Evolutionary conservation across 1,140 invertebrate genomes (phyloP).

Genomic region (Trigoniulus corallinus): DNA sequence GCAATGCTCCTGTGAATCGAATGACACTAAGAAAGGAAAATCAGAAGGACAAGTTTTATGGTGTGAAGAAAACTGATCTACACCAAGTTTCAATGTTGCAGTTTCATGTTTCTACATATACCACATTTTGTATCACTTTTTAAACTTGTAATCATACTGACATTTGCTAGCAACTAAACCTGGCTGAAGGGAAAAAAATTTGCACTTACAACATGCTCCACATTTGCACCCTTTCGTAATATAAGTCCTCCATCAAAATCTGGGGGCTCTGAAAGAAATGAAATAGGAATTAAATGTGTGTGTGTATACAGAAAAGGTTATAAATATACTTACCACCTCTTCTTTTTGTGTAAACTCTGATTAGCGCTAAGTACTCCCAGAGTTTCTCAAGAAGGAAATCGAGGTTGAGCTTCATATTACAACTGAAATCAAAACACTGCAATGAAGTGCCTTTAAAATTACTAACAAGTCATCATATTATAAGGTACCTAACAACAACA

Average conservation of each 20-base stretch:
- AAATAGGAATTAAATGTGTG: background rate
- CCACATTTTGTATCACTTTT: too few relatives aligned
- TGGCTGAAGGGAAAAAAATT: background rate
- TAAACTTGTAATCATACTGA: too few relatives aligned
- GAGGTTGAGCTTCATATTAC: conserved; percentile 97
- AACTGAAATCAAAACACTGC: conserved; percentile 43
- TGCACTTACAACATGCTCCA: conserved; percentile 63
- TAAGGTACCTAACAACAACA: conserved; percentile 72
- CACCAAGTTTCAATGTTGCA: too few relatives aligned
- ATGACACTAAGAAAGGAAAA: conserved; percentile 50
- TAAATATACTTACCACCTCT: conserved; percentile 41
- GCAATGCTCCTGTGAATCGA: conserved; percentile 85
- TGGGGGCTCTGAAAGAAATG: conserved; percentile 47
- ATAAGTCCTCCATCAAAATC: conserved; percentile 92
- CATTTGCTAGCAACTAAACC: too few relatives aligned
- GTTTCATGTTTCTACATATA: too few relatives aligned
- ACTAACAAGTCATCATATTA: background rate
- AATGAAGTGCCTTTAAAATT: conserved; percentile 4
- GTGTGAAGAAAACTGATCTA: too few relatives aligned
- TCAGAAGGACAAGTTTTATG: conserved; percentile 3
- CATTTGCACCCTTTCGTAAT: conserved; percentile 71
- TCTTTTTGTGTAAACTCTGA: conserved; percentile 97
- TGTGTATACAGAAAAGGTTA: background rate
- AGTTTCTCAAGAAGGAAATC: conserved; percentile 83
- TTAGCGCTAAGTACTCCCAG: conserved; percentile 88